A percentile compares a stretch with the other conserved stretches of the same genome.
These are phyloP conservation scores for Elachura formosa DNA, from an alignment of 2,113 vertebrate species.

Conservation along the genomic window DNA sequence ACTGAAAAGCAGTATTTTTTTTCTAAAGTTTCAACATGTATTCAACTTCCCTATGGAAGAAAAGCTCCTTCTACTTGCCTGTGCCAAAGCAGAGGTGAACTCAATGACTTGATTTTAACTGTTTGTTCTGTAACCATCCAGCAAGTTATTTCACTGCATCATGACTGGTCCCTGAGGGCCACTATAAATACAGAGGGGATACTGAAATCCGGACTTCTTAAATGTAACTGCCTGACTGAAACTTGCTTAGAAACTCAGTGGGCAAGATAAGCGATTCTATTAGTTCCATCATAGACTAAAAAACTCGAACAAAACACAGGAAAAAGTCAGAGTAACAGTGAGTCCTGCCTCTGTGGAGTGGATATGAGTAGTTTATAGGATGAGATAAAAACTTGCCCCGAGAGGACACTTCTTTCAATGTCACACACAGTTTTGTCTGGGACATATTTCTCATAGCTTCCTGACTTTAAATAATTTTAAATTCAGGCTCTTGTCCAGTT, in stretches of 20 bases:
- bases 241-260: not conserved
- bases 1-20: not conserved
- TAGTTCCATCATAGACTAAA: not conserved
- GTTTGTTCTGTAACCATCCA: not conserved
- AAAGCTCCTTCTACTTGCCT: not conserved
- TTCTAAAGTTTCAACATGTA: not conserved
- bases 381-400: not conserved
- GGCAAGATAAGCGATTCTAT: not conserved
- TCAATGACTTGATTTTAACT: not conserved
- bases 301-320: not conserved
- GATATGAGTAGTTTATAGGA: not conserved
- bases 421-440: not conserved
- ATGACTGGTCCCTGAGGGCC: not conserved
- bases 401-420: not conserved
- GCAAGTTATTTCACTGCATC: not conserved
- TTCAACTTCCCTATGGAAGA: not conserved
- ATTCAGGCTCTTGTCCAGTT: not conserved
- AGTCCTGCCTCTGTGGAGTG: not conserved
- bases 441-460: not conserved
- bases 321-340: not conserved
- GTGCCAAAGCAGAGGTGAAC: not conserved
- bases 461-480: not conserved
- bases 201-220: not conserved
- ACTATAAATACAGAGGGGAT: not conserved
- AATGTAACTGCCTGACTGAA: not conserved